Percentiles rank a stretch among this genome's conserved stretches.
Conservation (phyloP, 2,797 vertebrate genomes). For the Cossypha polioptera region DNA sequence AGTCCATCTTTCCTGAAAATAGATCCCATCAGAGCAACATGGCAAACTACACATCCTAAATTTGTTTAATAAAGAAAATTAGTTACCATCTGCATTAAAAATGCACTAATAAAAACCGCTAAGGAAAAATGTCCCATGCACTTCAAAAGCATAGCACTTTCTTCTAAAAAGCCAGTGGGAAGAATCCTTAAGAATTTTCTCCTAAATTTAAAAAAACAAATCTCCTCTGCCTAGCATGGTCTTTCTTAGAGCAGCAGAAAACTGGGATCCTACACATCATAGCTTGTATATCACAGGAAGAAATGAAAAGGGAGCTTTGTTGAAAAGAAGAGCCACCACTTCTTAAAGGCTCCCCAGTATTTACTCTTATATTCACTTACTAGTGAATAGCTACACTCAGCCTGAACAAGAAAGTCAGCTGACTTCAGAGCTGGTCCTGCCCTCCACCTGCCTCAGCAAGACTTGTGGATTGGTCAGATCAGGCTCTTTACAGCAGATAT, state of each 20-base stretch:
- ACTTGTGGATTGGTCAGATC: not conserved
- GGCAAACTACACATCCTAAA: not conserved
- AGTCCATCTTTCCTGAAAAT: not conserved
- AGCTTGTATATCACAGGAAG: not conserved
- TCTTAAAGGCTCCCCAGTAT: not conserved
- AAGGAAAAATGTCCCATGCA: not conserved
- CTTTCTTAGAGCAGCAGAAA: not conserved
- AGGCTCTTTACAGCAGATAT: not conserved
- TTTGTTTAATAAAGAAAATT: not conserved
- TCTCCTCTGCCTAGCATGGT: not conserved
- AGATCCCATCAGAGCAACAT: not conserved
- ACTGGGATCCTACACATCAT: not conserved
- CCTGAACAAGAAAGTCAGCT: not conserved
- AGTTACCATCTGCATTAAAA: not conserved
- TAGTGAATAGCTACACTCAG: not conserved
- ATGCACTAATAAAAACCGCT: not conserved
- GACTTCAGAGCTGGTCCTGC: not conserved
- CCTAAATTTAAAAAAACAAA: not conserved
- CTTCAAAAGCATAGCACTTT: not conserved
- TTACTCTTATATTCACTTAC: not conserved
- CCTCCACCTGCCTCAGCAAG: not conserved
- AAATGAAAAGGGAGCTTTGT: not conserved
- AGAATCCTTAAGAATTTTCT: not conserved
- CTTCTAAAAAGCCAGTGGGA: not conserved
- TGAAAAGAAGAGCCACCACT: not conserved